These are phyloP conservation scores for Drosophila rellima DNA, from an alignment of 2,888 invertebrate species.

Conservation along the genomic window DNA sequence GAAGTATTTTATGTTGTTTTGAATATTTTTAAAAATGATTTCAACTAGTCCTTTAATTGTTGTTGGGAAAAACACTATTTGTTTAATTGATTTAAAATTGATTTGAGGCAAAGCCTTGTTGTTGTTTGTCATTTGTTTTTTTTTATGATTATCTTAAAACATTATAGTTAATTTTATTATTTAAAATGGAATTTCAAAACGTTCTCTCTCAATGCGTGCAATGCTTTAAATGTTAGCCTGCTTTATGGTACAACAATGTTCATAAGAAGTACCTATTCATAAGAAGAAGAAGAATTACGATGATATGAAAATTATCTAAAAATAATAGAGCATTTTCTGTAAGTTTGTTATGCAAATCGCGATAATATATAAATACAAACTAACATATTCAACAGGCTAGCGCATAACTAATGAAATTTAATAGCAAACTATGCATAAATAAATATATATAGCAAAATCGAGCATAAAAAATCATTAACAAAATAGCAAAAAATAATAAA, in stretches of 20 bases:
- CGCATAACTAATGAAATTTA: constrained; percentile 76
- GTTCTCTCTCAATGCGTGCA: constrained; percentile 59
- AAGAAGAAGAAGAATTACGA: constrained; percentile 28
- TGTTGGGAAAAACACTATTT: constrained; percentile 20
- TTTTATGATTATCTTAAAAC: constrained; percentile 1
- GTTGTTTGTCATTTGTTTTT: constrained; percentile 51
- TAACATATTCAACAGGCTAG: constrained; percentile 56
- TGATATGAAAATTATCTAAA: constrained; percentile 35
- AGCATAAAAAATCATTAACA: constrained; percentile 3
- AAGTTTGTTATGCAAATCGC: constrained; percentile 65
- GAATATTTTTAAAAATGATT: constrained; percentile 24
- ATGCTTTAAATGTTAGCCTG: constrained; percentile 81
- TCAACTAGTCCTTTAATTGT: constrained; percentile 67
- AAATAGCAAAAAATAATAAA: constrained; percentile 21
- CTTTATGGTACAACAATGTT: constrained; percentile 77
- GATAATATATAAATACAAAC: constrained; percentile 43
- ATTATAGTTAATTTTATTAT: not conserved
- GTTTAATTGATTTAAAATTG: constrained; percentile 41
- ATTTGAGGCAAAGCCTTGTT: constrained; percentile 71
- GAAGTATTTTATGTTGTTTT: constrained; percentile 28
- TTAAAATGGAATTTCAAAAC: constrained; percentile 8
- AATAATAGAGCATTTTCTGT: constrained; percentile 57
- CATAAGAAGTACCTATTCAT: constrained; percentile 73
- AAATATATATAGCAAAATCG: constrained; percentile 46
- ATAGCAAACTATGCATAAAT: constrained; percentile 63